Conservation (phyloP, 1,140 invertebrate species). For the Schlechtendalia chinensis region DNA sequence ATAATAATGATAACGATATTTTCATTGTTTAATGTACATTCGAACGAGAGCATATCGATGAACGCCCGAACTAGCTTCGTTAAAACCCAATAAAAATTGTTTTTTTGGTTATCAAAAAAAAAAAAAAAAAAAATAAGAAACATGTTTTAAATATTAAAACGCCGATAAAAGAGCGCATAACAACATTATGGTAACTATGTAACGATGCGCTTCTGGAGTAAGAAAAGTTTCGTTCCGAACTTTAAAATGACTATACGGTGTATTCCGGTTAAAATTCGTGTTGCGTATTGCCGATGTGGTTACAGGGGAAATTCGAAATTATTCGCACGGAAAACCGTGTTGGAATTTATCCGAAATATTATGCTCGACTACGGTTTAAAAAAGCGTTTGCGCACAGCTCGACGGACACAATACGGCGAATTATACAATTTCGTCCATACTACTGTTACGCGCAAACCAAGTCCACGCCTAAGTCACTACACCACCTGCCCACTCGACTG, state of each 20-base stretch:
- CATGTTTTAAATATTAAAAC: background rate
- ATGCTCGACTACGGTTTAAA: background rate
- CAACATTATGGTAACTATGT: background rate
- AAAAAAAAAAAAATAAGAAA: background rate
- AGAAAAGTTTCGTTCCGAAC: slow-evolving; percentile 25
- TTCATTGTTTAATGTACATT: too few species aligned
- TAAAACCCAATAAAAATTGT: too few species aligned
- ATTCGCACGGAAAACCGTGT: background rate
- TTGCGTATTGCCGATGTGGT: slow-evolving; percentile 4
- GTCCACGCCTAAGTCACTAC: background rate
- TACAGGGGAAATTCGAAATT: slow-evolving; percentile 4
- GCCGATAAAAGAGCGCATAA: background rate
- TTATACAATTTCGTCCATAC: background rate
- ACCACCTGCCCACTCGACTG: too few species aligned
- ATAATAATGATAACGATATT: too few species aligned
- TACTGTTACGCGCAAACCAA: background rate
- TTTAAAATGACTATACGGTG: background rate
- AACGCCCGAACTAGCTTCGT: too few species aligned
- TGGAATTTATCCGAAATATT: background rate
- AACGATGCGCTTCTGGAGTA: background rate
- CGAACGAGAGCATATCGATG: too few species aligned
- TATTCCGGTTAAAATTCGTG: slow-evolving; percentile 16
- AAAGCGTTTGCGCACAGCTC: too few species aligned
- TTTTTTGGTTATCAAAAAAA: too few species aligned
- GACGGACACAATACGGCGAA: too few species aligned